Evolutionary conservation across 1,140 invertebrate genomes (phyloP).

Genomic region (Apocrypta bakeri): DNA sequence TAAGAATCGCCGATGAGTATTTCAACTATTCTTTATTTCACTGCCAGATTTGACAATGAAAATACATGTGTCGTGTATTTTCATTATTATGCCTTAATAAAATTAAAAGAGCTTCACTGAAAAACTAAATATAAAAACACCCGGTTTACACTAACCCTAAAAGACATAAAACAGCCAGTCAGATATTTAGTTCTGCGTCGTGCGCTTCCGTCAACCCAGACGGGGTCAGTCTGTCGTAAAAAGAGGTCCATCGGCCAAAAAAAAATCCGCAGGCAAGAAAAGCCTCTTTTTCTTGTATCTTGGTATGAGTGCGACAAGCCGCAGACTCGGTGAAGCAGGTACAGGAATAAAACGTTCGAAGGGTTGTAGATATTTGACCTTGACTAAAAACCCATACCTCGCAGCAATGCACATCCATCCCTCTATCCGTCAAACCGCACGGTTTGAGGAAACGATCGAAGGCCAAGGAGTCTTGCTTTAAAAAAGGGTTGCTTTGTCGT

Average conservation of each 20-base stretch:
- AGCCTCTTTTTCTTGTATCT: background rate
- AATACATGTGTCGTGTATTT: no score
- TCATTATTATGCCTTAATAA: no score
- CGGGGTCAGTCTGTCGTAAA: conserved; percentile 1
- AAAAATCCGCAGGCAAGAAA: conserved; percentile 2
- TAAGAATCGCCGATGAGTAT: no score
- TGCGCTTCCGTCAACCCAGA: background rate
- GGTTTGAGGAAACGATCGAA: conserved; percentile 50
- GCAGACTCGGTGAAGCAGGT: conserved; percentile 24
- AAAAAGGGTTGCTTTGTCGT: conserved; percentile 66
- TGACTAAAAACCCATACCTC: background rate
- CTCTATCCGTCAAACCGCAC: conserved; percentile 45
- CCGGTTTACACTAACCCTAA: background rate
- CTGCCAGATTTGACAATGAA: background rate
- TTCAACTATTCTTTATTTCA: background rate
- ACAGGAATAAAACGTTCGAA: conserved; percentile 32
- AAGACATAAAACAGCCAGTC: background rate
- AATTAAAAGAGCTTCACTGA: background rate
- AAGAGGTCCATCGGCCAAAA: conserved; percentile 8
- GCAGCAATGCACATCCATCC: conserved; percentile 1
- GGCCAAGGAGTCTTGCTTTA: conserved; percentile 50
- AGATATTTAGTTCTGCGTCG: background rate
- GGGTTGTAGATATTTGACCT: conserved; percentile 43
- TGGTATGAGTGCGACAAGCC: background rate
- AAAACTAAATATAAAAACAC: background rate